Evolutionary conservation across 1,140 invertebrate species (phyloP), one percentile per base, ranked within the genome.

Genomic region (Penaeus japonicus): DNA sequence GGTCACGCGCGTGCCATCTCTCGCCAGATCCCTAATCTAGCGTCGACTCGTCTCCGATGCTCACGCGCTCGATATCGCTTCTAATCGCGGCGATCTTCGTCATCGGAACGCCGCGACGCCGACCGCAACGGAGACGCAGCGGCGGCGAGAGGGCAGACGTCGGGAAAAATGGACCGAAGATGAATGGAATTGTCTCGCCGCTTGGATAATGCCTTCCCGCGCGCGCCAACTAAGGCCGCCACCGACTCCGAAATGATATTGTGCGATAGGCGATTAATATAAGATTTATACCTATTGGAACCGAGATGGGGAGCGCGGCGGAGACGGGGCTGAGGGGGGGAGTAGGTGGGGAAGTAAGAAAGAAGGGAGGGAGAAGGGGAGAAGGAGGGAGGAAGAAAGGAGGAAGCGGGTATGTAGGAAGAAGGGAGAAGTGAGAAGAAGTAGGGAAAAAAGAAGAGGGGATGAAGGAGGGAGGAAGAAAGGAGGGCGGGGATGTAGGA

Each of bases 251-350:
- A 89, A 89, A 89, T 89, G 87, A 89, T 89, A 89, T 89, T 89
- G 87, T 89, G 87, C 55, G 87, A 89, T 89, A 55, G 87, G 32
- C 87, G 87, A 89, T 89, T 89, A 89, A 89, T 89, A 79, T 65
- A 85, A 89, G 87, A 89, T 89, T 89, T 89, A 89, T 89, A 80
- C 87, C 59, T 89, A 89, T 89, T 89, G 87, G 87, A 84, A 79
- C 80, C 55, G 73, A 84, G 87, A 89, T 84, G 87, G 82, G 75
- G 32, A 32, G 53, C 24, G 57, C 24, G 32, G 35, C 24, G 59
- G 22, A 22, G 27, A 57, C 35, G 77, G 47, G 47, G 62, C 39
- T 59, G 35, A 55, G 57, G 24, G 30, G 24, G 20, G 4, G 55
- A 20, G 84, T 35, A 22, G n/a, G n/a, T 18, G 54, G 55, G 39